Conservation (phyloP, 2,797 vertebrate species). For the Anisognathus igniventris region DNA sequence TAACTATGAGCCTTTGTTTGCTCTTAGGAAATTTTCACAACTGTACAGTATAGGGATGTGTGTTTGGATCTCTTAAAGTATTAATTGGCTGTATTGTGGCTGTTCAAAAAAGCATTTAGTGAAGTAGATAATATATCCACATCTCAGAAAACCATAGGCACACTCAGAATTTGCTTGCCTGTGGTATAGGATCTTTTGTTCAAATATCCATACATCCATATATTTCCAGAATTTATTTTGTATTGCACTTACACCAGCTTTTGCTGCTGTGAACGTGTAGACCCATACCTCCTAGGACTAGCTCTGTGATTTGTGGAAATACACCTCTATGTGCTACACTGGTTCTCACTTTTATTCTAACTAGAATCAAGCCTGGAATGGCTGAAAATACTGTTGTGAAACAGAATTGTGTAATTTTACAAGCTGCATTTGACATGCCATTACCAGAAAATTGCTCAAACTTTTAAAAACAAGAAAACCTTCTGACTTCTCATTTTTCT, state of each 20-base stretch:
- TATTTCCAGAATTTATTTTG: neutral
- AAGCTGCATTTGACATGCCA: neutral
- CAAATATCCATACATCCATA: neutral
- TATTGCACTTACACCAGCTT: neutral
- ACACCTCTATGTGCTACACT: neutral
- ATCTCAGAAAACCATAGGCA: neutral
- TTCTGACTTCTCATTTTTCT: neutral
- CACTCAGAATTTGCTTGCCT: neutral
- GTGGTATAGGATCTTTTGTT: neutral
- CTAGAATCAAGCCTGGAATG: neutral
- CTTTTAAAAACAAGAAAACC: neutral
- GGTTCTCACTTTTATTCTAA: neutral
- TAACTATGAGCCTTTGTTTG: neutral
- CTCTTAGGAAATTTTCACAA: neutral
- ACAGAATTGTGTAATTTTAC: neutral
- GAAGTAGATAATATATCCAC: neutral
- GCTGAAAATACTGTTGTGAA: neutral
- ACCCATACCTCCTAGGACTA: neutral
- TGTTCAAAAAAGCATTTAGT: neutral
- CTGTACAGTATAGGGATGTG: neutral
- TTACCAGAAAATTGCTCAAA: slow-evolving; percentile 9
- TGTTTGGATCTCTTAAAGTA: neutral
- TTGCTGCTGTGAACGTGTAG: neutral
- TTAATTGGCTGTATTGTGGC: neutral
- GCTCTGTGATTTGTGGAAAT: neutral